Conservation (phyloP, 1,140 invertebrate genomes). For the Choristoneura fumiferana region DNA sequence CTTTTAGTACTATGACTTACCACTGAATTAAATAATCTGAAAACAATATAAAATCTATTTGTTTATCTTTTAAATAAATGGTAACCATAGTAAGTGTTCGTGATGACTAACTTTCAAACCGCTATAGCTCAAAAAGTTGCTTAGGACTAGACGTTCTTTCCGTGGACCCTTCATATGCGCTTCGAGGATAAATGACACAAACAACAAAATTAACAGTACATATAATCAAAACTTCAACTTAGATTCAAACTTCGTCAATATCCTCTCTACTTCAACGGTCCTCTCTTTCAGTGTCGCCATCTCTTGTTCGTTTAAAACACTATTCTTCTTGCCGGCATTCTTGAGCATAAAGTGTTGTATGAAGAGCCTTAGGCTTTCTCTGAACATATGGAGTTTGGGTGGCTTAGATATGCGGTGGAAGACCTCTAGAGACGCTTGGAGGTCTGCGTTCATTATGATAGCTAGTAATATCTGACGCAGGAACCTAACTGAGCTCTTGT, state of each 20-base stretch:
- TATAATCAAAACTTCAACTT: conserved; percentile 57
- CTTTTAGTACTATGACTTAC: too few relatives aligned
- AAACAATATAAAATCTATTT: too few relatives aligned
- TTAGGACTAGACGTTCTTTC: too few relatives aligned
- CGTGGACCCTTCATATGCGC: too few relatives aligned
- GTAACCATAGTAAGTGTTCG: too few relatives aligned
- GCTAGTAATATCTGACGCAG: conserved; percentile 85
- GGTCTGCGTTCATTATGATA: conserved; percentile 82
- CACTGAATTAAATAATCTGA: too few relatives aligned
- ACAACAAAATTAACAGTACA: conserved; percentile 21
- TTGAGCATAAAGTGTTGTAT: conserved; percentile 88
- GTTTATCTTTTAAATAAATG: too few relatives aligned
- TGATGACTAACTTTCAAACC: too few relatives aligned
- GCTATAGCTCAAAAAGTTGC: too few relatives aligned
- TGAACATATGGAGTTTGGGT: conserved; percentile 84
- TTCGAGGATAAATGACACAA: background rate
- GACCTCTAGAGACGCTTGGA: conserved; percentile 80
- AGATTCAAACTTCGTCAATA: conserved; percentile 70
- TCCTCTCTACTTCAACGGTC: conserved; percentile 78
- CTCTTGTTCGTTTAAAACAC: conserved; percentile 73
- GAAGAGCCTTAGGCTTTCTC: conserved; percentile 88
- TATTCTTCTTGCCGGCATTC: conserved; percentile 77
- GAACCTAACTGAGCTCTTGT: conserved; percentile 84
- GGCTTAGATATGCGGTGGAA: conserved; percentile 84
- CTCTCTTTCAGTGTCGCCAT: conserved; percentile 77